Evolutionary conservation across 1,140 invertebrate species (phyloP).

Genomic region (Euwallacea fornicatus): DNA sequence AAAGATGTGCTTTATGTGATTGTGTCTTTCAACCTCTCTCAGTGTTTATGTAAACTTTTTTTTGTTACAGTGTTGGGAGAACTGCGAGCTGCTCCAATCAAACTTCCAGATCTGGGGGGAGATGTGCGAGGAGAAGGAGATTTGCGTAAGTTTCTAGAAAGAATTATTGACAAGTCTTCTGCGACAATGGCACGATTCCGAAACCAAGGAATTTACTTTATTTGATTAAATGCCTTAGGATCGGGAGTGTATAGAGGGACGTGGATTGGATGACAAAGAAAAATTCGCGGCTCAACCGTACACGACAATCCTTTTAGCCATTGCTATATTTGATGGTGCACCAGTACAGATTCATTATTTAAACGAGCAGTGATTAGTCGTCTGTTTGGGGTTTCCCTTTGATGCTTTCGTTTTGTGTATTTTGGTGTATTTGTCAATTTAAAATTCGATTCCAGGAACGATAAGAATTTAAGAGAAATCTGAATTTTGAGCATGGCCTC

Average conservation of each 20-base stretch:
- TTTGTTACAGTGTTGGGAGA: conserved; percentile 75
- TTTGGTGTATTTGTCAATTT: background rate
- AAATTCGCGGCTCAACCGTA: conserved; percentile 35
- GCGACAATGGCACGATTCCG: conserved; percentile 29
- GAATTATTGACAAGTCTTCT: background rate
- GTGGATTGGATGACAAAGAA: conserved; percentile 34
- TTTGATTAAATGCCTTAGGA: conserved; percentile 39
- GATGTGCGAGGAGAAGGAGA: conserved; percentile 68
- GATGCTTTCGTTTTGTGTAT: background rate
- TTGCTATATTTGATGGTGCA: conserved; percentile 13
- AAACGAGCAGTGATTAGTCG: conserved; percentile 2
- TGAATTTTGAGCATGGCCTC: too few species aligned
- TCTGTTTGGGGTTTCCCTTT: background rate
- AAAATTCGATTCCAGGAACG: background rate
- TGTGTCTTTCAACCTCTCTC: conserved; percentile 4
- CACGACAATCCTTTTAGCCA: conserved; percentile 42
- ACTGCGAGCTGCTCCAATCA: conserved; percentile 73
- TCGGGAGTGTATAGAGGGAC: conserved; percentile 23
- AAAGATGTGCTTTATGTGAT: conserved; percentile 21
- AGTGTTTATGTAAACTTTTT: conserved; percentile 4
- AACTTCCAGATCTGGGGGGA: conserved; percentile 72
- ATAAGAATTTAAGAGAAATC: too few species aligned
- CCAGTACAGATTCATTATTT: conserved; percentile 9
- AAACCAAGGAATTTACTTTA: conserved; percentile 42
- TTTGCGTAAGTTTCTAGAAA: conserved; percentile 65